Evolutionary conservation across 2,113 vertebrate genomes (phyloP).

Genomic region (Sphaerodactylus townsendi): DNA sequence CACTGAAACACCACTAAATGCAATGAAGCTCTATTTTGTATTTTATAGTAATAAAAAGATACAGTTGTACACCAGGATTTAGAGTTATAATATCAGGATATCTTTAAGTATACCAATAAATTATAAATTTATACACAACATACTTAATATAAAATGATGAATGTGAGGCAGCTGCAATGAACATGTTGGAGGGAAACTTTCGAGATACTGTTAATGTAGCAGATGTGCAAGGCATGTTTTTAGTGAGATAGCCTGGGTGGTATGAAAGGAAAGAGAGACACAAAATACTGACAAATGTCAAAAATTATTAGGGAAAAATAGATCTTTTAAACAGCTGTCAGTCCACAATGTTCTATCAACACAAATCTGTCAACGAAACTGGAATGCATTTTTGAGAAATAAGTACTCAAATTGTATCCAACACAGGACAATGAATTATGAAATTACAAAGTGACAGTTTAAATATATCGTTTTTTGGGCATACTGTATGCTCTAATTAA

Average conservation of each 20-base stretch:
- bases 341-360: neutral
- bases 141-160: neutral
- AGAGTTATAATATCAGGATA: neutral
- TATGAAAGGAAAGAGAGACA: neutral
- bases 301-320: neutral
- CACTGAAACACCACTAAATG: no score
- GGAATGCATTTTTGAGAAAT: neutral
- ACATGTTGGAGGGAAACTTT: neutral
- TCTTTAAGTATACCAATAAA: neutral
- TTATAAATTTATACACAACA: neutral
- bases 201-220: neutral
- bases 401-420: neutral
- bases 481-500: neutral
- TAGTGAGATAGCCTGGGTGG: no score
- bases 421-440: conserved; percentile 20
- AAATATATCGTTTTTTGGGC: neutral
- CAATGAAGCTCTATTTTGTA: no score
- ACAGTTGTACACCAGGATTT: no score
- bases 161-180: neutral
- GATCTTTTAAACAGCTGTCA: neutral
- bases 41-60: no score
- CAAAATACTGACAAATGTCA: neutral
- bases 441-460: conserved; percentile 8
- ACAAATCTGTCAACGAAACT: neutral
- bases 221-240: neutral